These are phyloP conservation scores for Drosophila mayaguana DNA, from an alignment of 2,888 invertebrate genomes.

Conservation along the genomic window DNA sequence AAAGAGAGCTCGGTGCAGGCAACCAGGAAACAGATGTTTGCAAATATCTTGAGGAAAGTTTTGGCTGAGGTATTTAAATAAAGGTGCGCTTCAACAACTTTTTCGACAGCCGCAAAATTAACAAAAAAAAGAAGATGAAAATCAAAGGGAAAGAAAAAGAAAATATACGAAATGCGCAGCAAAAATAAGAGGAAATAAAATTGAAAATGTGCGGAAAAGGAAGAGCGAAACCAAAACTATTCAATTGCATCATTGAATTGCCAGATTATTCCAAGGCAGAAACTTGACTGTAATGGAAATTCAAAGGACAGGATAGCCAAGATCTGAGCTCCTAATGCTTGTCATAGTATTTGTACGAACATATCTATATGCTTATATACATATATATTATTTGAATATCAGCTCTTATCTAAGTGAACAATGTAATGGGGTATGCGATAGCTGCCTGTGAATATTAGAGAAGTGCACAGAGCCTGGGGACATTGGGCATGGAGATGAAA, in stretches of 20 bases:
- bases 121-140: constrained; percentile 25
- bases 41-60: constrained; percentile 79
- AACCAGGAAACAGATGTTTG: constrained; percentile 78
- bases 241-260: constrained; percentile 71
- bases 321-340: constrained; percentile 10
- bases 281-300: constrained; percentile 33
- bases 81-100: constrained; percentile 69
- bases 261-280: constrained; percentile 37
- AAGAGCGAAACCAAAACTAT: constrained; percentile 56
- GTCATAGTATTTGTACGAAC: background rate
- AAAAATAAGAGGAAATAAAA: background rate
- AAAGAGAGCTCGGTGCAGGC: constrained; percentile 3
- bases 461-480: no score
- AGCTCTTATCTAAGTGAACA: background rate
- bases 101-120: constrained; percentile 54
- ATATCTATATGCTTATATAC: background rate
- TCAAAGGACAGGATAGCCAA: constrained; percentile 19
- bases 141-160: constrained; percentile 13
- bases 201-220: constrained; percentile 26
- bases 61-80: constrained; percentile 79
- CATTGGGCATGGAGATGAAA: no score
- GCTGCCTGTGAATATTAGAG: background rate
- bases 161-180: constrained; percentile 22
- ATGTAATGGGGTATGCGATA: constrained; percentile 3
- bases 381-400: background rate